Percentiles rank a stretch among this genome's conserved stretches.
Evolutionary conservation across 1,140 invertebrate genomes (phyloP).

Genomic region (Diabrotica virgifera): DNA sequence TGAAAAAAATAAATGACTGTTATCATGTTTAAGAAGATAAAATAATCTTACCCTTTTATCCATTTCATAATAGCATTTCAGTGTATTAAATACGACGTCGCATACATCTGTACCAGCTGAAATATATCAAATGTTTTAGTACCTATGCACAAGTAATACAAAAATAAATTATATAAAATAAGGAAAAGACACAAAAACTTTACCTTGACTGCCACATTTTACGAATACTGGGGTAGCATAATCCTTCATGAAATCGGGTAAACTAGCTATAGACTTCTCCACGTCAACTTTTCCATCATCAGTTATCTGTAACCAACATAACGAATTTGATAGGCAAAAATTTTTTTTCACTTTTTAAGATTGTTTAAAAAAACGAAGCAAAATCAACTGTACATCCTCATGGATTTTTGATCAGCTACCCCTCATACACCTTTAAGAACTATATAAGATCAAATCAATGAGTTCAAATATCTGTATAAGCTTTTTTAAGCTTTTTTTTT

Average conservation of each 20-base stretch:
- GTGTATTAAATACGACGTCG: slow-evolving; percentile 31
- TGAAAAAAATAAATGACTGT: too few relatives aligned
- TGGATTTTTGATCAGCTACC: too few relatives aligned
- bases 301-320: slow-evolving; percentile 42
- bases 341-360: too few relatives aligned
- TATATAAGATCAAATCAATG: too few relatives aligned
- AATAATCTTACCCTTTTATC: slow-evolving; percentile 1
- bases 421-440: too few relatives aligned
- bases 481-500: too few relatives aligned
- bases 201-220: slow-evolving; percentile 40
- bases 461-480: too few relatives aligned
- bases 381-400: too few relatives aligned
- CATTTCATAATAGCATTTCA: slow-evolving; percentile 25
- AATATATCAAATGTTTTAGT: slow-evolving; percentile 21
- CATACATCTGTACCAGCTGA: slow-evolving; percentile 40
- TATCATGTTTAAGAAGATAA: not conserved
- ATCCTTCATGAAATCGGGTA: slow-evolving; percentile 40
- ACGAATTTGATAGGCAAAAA: too few relatives aligned
- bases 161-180: too few relatives aligned
- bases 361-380: too few relatives aligned
- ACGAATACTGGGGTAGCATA: slow-evolving; percentile 37
- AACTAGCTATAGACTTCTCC: slow-evolving; percentile 38
- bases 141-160: too few relatives aligned
- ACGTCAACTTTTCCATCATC: slow-evolving; percentile 45
- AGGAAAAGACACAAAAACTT: slow-evolving; percentile 18